Base-by-base conservation (phyloP, 2,888 invertebrate genomes). In the Hermaeophaga mercurialis region DNA sequence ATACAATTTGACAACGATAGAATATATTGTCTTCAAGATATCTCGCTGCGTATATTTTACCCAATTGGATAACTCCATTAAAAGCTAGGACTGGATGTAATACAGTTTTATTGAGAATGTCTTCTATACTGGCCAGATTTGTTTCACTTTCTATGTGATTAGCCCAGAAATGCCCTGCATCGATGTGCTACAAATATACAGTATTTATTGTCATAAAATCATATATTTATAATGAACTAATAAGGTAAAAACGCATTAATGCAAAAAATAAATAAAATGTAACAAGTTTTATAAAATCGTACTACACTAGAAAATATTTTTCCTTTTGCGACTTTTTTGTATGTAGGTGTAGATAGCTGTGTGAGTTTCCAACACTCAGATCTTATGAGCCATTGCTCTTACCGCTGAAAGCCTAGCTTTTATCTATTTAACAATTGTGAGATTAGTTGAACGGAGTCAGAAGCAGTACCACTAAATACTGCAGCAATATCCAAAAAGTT, bases 141-240 rank as follows among this genome's bases (percentile, higher is more conserved):
- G 63, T 53, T 12, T 64, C 69, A 1, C 80, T 78, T 0, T 79
- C 76, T 56, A 84, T 82, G 19, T 77, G 76, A 63, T 83, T 79
- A 7, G 81, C 86, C 85, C 86, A 91, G 75, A 91, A 90, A 68
- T 85, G 84, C 52, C 84, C 82, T 14, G 87, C 84, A 71, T 83
- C 82, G 11, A 82, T 75, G 1, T 83, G 68, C 86, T 89, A 70
- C 17, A 71, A 57, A n/a, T n/a, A n/a, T n/a, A n/a, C n/a, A n/a
- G n/a, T n/a, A n/a, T n/a, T n/a, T n/a, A n/a, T n/a, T n/a, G n/a
- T n/a, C n/a, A n/a, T n/a, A n/a, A n/a, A n/a, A n/a, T n/a, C n/a
- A n/a, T n/a, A n/a, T n/a, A n/a, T n/a, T n/a, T n/a, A n/a, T n/a
- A n/a, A n/a, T n/a, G n/a, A n/a, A n/a, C n/a, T n/a, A n/a, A n/a